Evolutionary conservation across 2,888 invertebrate species (phyloP).

Genomic region (Dichetophora obliterata): DNA sequence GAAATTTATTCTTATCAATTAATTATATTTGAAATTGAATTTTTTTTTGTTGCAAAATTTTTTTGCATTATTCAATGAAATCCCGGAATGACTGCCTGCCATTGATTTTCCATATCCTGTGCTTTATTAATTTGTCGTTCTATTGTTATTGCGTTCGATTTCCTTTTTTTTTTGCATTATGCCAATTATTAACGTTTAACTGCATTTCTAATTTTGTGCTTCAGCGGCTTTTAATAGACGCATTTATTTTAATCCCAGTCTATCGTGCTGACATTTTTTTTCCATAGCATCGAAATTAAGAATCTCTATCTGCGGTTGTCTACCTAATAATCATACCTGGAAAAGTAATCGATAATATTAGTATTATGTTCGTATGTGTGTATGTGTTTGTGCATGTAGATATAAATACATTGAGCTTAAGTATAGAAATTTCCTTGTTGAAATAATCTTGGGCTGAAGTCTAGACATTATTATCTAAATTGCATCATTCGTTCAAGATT

Average conservation of each 20-base stretch:
- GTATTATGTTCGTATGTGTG: too few species aligned
- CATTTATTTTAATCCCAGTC: conserved; percentile 32
- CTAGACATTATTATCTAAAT: too few species aligned
- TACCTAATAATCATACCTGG: too few species aligned
- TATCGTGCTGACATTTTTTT: conserved; percentile 6
- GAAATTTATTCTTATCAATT: neutral
- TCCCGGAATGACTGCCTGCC: too few species aligned
- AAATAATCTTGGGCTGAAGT: too few species aligned
- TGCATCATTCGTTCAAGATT: too few species aligned
- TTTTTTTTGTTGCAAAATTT: neutral
- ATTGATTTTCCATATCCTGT: too few species aligned
- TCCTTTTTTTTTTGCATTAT: conserved; percentile 14
- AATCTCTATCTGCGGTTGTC: too few species aligned
- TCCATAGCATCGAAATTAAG: neutral
- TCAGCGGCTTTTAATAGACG: conserved; percentile 38
- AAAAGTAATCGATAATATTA: too few species aligned
- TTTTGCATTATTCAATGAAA: neutral
- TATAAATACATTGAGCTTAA: too few species aligned
- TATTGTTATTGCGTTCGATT: conserved; percentile 1
- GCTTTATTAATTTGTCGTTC: conserved; percentile 19
- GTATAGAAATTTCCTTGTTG: too few species aligned
- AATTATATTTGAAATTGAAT: neutral
- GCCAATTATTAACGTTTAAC: conserved; percentile 41
- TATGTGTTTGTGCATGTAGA: too few species aligned
- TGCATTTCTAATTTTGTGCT: conserved; percentile 45